Evolutionary conservation across 2,888 invertebrate species (phyloP), one percentile per base, ranked within the genome.

Genomic region (Melanotus villosus): DNA sequence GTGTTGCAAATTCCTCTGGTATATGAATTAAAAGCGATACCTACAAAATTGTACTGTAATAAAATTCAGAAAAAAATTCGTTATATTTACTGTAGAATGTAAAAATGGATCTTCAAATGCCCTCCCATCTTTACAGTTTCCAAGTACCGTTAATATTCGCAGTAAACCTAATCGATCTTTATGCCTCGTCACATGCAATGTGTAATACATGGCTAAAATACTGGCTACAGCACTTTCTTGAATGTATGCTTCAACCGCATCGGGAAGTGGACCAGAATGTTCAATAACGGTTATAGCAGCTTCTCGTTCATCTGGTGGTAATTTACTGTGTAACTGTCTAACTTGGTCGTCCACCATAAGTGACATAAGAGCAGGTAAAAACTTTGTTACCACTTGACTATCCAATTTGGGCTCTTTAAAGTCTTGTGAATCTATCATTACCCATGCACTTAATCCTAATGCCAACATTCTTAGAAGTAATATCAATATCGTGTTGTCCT

Each of bases 391-490:
- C 26, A 98, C 92, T 86, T 96, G 95, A 80, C 92, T 92, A 78
- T 98, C 97, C 67, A 98, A 86, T 86, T 97, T 97, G 0, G 98
- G 97, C 83, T 98, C 98, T 81, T 96, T 96, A 80, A 97, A 98
- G 76, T 95, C 94, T 86, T 95, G 93, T 1, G 96, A 95, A 83
- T 97, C 96, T 73, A 98, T 97, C 95, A 98, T 98, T 30, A 95
- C 92, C 97, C 98, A 98, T 2, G 97, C 96, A 83, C 96, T 95
- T 41, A 98, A 85, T 0, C 98, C 98, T 43, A 98, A 86, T 0
- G 96, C 94, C 74, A 98, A 86, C 97, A 98, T 97, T 81, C 98
- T 89, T 64, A 98, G 85, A 68, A 98, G 85, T 19, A 98, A 85
- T 75, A 97, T 93, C 69, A 98, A 86, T 75, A 98, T 95, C 64